Conservation (phyloP, 1,140 invertebrate species). For the Zaprionus taronus region DNA sequence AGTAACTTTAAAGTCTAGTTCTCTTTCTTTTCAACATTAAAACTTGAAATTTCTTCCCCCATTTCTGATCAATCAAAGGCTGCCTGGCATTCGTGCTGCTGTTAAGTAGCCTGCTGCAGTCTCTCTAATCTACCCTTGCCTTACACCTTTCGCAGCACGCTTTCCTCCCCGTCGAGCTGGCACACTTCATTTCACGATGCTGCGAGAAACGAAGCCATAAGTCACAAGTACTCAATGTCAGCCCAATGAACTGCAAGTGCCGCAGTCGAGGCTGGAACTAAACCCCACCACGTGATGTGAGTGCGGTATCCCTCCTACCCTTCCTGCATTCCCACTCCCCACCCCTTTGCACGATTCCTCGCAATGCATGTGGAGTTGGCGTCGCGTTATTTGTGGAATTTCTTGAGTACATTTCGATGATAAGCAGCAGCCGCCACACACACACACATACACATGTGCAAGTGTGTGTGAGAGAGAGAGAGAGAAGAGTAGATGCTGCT, state of each 20-base stretch:
- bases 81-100: not conserved
- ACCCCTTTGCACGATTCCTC: not conserved
- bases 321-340: not conserved
- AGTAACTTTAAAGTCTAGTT: too few species aligned
- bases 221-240: constrained; percentile 82
- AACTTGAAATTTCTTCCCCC: not conserved
- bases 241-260: constrained; percentile 74
- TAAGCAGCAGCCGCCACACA: constrained; percentile 56
- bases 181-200: constrained; percentile 21
- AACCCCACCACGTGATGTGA: not conserved
- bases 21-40: not conserved
- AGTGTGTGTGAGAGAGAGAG: constrained; percentile 5
- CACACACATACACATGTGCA: too few species aligned
- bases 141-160: constrained; percentile 43
- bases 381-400: constrained; percentile 79
- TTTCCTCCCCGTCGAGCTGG: not conserved
- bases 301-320: not conserved
- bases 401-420: constrained; percentile 82
- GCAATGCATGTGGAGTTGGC: constrained; percentile 65
- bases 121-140: not conserved
- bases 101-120: constrained; percentile 4
- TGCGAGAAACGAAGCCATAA: constrained; percentile 61
- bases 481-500: constrained; percentile 29
- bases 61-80: not conserved
- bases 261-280: constrained; percentile 2